These are phyloP conservation scores for Okapia johnstoni DNA, from an alignment of 2,113 vertebrate species.

Conservation along the genomic window DNA sequence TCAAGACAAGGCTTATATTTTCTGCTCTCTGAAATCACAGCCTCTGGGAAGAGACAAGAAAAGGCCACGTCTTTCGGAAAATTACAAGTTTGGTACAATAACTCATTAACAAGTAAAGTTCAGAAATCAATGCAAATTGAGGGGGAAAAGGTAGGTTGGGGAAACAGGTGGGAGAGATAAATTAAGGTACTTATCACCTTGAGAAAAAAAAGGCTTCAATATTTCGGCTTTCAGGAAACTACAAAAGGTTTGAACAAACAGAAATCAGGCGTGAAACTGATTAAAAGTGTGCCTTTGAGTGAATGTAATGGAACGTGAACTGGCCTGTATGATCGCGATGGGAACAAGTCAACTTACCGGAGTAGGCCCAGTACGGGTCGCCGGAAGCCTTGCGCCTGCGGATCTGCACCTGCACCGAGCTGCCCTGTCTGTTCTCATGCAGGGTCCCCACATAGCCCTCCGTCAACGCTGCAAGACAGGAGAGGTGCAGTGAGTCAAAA, in stretches of 20 bases:
- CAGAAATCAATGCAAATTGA: constrained; percentile 27
- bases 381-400: constrained; percentile 87
- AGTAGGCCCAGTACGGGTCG: constrained; percentile 97
- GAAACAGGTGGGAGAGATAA: constrained; percentile 21
- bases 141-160: background rate
- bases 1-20: background rate
- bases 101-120: constrained; percentile 43
- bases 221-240: background rate
- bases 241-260: background rate
- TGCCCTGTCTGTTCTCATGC: constrained; percentile 83
- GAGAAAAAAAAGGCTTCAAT: background rate
- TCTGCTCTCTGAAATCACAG: background rate
- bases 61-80: background rate
- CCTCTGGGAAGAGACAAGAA: background rate
- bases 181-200: background rate
- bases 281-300: background rate
- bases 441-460: constrained; percentile 85
- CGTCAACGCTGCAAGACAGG: constrained; percentile 83
- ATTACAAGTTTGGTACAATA: constrained; percentile 31
- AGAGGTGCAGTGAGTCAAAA: constrained; percentile 18
- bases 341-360: constrained; percentile 82
- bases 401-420: constrained; percentile 82
- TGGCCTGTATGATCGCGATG: background rate
- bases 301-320: background rate
- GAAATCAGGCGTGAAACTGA: background rate